Evolutionary conservation across 1,140 invertebrate genomes (phyloP).

Genomic region (Drosophila kurseongensis): DNA sequence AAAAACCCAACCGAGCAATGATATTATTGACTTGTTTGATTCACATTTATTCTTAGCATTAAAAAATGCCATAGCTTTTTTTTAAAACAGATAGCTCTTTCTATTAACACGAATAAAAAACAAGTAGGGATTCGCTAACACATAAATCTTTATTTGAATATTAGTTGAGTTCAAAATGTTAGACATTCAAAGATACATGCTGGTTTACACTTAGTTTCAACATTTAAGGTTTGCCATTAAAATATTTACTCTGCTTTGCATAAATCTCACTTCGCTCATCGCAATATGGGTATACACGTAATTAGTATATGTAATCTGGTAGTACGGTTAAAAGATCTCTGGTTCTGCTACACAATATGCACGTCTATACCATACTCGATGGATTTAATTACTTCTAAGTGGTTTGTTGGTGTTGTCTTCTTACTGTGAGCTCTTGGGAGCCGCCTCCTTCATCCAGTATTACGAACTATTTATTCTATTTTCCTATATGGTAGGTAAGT

Average conservation of each 20-base stretch:
- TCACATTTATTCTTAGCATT: neutral
- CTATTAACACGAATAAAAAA: neutral
- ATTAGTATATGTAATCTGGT: constrained; percentile 39
- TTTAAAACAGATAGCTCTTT: no score
- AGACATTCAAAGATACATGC: constrained; percentile 74
- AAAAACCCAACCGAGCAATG: no score
- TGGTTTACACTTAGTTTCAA: constrained; percentile 62
- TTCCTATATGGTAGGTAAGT: constrained; percentile 47
- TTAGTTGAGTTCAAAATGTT: constrained; percentile 75
- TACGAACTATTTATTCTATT: constrained; percentile 57
- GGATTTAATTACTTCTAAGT: constrained; percentile 40
- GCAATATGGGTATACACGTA: constrained; percentile 18
- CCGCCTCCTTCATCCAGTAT: constrained; percentile 11
- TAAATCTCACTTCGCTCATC: constrained; percentile 51
- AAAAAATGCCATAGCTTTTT: neutral
- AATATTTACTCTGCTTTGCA: constrained; percentile 73
- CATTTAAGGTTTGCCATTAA: constrained; percentile 55
- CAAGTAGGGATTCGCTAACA: constrained; percentile 50
- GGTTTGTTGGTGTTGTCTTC: constrained; percentile 59
- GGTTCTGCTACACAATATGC: constrained; percentile 8
- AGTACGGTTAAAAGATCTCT: constrained; percentile 33
- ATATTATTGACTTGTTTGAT: no score
- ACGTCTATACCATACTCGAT: constrained; percentile 13
- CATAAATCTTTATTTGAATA: constrained; percentile 77
- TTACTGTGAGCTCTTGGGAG: constrained; percentile 72